phyloP scores from a whole-genome alignment of 2,888 invertebrate genomes.

The Endomychus coccineus region DNA sequence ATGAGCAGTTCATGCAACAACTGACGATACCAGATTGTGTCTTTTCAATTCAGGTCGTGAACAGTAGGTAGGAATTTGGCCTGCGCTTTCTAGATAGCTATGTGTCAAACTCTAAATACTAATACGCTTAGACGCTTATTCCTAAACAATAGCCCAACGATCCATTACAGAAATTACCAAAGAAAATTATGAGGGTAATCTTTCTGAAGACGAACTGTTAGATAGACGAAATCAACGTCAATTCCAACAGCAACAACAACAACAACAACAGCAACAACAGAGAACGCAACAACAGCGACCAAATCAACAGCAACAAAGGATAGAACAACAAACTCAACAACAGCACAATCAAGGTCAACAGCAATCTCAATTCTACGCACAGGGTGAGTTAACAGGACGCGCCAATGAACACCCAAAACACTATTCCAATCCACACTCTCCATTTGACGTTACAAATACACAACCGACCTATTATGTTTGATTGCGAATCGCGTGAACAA shows the following conservation, averaged over 20 bases:
- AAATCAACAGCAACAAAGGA: constrained; percentile 39
- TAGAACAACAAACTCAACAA: constrained; percentile 36
- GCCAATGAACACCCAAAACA: too few relatives aligned
- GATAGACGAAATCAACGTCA: constrained; percentile 42
- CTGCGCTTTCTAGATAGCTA: constrained; percentile 22
- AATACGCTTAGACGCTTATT: constrained; percentile 27
- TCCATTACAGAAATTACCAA: constrained; percentile 68
- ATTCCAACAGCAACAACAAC: constrained; percentile 31
- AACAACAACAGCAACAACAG: constrained; percentile 36
- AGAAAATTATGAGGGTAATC: constrained; percentile 63
- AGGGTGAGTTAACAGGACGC: constrained; percentile 23
- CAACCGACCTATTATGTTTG: too few relatives aligned
- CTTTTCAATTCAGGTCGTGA: too few relatives aligned
- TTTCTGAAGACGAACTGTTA: constrained; percentile 60
- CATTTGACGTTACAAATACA: too few relatives aligned
- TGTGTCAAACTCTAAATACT: constrained; percentile 32
- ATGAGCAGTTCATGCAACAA: too few relatives aligned
- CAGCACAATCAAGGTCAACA: constrained; percentile 40
- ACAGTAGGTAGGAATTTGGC: too few relatives aligned
- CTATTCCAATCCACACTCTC: too few relatives aligned
- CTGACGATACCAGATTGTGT: too few relatives aligned
- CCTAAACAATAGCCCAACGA: constrained; percentile 40
- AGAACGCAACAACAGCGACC: constrained; percentile 40
- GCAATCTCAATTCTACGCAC: constrained; percentile 25
- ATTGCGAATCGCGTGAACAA: too few relatives aligned